These are phyloP conservation scores for Perizoma flavofasciatum DNA, from an alignment of 2,888 invertebrate species.

Conservation along the genomic window DNA sequence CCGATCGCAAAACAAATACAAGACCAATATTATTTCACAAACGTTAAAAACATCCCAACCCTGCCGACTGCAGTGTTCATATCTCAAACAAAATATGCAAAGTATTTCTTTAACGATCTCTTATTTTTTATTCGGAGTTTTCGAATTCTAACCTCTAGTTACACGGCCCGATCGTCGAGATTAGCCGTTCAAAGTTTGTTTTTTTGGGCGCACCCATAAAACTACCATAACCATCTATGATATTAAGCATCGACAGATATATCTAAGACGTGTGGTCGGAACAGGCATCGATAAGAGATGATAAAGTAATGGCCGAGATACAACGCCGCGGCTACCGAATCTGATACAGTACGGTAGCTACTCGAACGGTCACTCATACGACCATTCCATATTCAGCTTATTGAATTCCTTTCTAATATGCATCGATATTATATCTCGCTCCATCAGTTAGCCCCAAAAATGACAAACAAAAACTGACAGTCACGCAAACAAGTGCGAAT, in stretches of 20 bases:
- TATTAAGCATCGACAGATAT: constrained; percentile 72
- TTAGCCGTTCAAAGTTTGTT: constrained; percentile 54
- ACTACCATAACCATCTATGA: constrained; percentile 69
- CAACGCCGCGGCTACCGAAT: constrained; percentile 67
- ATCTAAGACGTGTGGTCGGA: constrained; percentile 57
- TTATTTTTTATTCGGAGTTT: constrained; percentile 61
- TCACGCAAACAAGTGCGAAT: constrained; percentile 49
- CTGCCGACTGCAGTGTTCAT: constrained; percentile 45
- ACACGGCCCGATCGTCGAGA: constrained; percentile 65
- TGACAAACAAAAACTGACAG: constrained; percentile 28
- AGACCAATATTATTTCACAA: constrained; percentile 27
- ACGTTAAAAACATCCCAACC: constrained; percentile 28
- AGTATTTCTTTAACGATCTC: constrained; percentile 65
- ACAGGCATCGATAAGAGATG: constrained; percentile 67
- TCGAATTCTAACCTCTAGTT: constrained; percentile 70
- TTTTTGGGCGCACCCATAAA: constrained; percentile 63
- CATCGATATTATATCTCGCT: constrained; percentile 55
- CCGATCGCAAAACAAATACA: constrained; percentile 6
- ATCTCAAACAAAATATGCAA: constrained; percentile 60
- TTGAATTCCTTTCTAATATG: constrained; percentile 72
- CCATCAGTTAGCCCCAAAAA: constrained; percentile 32
- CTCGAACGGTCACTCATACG: constrained; percentile 59
- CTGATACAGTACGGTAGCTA: constrained; percentile 70
- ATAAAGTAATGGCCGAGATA: constrained; percentile 76
- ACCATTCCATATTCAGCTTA: constrained; percentile 60